These are phyloP conservation scores for Lagopus leucura DNA, from an alignment of 2,113 vertebrate genomes.

Conservation along the genomic window DNA sequence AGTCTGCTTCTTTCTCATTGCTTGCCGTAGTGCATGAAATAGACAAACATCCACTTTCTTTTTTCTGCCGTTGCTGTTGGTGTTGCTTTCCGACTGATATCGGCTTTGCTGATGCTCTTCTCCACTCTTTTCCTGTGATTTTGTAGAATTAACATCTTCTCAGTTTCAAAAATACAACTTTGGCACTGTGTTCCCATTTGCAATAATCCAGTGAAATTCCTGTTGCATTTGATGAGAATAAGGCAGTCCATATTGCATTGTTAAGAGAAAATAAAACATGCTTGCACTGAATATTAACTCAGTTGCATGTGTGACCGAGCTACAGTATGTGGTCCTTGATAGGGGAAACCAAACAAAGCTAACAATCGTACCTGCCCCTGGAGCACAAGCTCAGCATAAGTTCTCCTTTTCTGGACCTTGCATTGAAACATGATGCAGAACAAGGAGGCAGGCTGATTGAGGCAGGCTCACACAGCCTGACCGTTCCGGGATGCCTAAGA, in stretches of 20 bases:
- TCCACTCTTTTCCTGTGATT: rapidly evolving
- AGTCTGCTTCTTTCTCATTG: background rate
- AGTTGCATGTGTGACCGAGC: background rate
- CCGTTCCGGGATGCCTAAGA: rapidly evolving
- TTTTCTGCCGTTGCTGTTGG: background rate
- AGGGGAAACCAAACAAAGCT: background rate
- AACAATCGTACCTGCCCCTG: background rate
- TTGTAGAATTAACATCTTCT: background rate
- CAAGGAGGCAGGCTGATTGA: background rate
- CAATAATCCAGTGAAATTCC: background rate
- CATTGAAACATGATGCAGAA: background rate
- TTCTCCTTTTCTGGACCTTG: background rate
- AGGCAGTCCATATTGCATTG: background rate
- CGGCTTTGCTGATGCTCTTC: background rate
- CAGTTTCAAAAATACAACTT: background rate
- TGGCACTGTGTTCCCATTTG: background rate
- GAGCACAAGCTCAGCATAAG: background rate
- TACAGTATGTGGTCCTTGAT: background rate
- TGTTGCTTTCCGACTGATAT: background rate
- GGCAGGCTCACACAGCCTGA: background rate
- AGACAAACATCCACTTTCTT: background rate
- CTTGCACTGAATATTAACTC: background rate
- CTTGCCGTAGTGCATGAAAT: background rate
- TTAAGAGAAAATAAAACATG: background rate
- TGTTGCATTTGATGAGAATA: background rate